phyloP scores from a whole-genome alignment of 2,888 invertebrate species.

The Pyralis farinalis region DNA sequence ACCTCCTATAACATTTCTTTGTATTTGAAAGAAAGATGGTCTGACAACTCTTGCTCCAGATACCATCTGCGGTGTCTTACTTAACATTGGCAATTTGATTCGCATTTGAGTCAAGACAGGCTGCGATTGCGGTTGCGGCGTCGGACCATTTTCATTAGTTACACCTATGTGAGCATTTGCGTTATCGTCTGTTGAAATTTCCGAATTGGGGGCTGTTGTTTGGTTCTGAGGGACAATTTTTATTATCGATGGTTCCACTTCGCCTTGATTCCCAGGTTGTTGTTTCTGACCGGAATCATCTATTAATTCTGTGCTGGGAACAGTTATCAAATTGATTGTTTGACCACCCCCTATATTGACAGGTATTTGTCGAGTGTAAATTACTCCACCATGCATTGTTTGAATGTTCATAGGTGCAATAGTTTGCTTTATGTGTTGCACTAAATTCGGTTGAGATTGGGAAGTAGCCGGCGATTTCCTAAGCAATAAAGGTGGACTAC shows the following conservation, averaged over 20 bases:
- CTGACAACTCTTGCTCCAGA: constrained; percentile 80
- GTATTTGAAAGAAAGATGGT: constrained; percentile 81
- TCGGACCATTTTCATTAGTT: constrained; percentile 45
- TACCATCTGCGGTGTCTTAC: constrained; percentile 77
- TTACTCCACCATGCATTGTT: constrained; percentile 85
- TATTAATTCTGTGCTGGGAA: constrained; percentile 67
- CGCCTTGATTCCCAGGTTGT: constrained; percentile 42
- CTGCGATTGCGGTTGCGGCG: constrained; percentile 52
- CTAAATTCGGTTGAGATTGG: constrained; percentile 54
- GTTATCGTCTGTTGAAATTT: constrained; percentile 44
- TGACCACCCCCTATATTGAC: constrained; percentile 80
- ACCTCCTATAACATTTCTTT: constrained; percentile 81
- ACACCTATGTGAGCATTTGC: constrained; percentile 39
- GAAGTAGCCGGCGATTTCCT: constrained; percentile 52
- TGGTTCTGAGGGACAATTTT: constrained; percentile 68
- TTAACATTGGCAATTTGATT: constrained; percentile 74
- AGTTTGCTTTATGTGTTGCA: constrained; percentile 74
- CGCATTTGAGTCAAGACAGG: constrained; percentile 77
- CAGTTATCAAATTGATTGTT: constrained; percentile 81
- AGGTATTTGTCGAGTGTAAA: constrained; percentile 87
- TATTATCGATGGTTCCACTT: constrained; percentile 66
- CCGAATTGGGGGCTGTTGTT: constrained; percentile 38
- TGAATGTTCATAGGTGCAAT: constrained; percentile 80
- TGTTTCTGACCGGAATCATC: constrained; percentile 66
- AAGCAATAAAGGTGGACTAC: constrained; percentile 60